Percentiles rank a stretch among this genome's conserved stretches.
Evolutionary conservation across 2,888 invertebrate species (phyloP).

Genomic region (Ormyrus labotus): DNA sequence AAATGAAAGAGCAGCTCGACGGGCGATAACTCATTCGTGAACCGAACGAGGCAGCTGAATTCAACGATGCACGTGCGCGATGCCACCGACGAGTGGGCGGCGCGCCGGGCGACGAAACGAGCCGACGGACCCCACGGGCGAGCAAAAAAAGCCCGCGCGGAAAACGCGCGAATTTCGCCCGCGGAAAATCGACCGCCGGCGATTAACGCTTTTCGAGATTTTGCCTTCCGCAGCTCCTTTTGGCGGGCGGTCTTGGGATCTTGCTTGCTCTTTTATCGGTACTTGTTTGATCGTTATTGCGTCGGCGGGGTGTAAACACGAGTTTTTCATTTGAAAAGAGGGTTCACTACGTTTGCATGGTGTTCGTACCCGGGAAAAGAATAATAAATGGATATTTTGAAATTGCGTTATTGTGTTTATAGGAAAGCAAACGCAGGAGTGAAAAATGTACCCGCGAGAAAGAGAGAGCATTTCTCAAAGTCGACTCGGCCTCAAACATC

Average conservation of each 20-base stretch:
- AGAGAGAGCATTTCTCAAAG: neutral
- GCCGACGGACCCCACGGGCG: neutral
- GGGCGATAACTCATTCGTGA: conserved; percentile 76
- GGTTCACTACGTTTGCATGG: too few species aligned
- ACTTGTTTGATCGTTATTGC: too few species aligned
- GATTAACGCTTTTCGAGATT: conserved; percentile 34
- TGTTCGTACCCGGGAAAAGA: too few species aligned
- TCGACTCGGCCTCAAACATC: neutral
- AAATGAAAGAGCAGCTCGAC: conserved; percentile 75
- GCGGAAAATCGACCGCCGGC: conserved; percentile 24
- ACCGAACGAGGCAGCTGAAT: conserved; percentile 75
- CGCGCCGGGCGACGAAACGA: conserved; percentile 43
- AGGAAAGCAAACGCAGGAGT: neutral
- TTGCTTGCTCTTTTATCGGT: neutral
- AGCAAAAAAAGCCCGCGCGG: too few species aligned
- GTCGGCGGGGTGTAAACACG: too few species aligned
- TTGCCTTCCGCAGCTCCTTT: conserved; percentile 50
- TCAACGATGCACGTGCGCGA: conserved; percentile 71
- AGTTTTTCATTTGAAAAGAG: too few species aligned
- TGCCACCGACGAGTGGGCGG: conserved; percentile 57
- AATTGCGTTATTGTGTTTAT: too few species aligned
- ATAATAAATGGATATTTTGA: too few species aligned
- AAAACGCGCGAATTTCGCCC: conserved; percentile 33
- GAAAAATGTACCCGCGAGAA: neutral
- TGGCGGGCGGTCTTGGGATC: neutral